These are phyloP conservation scores for Chitala chitala DNA, from an alignment of 2,113 vertebrate genomes.

Conservation along the genomic window DNA sequence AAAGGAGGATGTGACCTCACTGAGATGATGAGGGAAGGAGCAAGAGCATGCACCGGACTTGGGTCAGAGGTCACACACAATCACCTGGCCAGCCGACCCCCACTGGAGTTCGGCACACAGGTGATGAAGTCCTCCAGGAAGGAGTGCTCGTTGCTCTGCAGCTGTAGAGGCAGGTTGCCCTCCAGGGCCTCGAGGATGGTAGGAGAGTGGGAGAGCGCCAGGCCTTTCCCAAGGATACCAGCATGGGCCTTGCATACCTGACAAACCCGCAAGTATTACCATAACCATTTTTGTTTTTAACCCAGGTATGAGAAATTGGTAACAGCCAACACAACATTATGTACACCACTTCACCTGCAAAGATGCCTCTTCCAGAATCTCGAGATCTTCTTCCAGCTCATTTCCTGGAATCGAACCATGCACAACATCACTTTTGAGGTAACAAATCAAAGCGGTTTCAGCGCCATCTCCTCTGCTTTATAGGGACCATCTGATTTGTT, in stretches of 20 bases:
- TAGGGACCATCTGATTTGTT: no score
- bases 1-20: background rate
- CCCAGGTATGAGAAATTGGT: background rate
- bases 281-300: background rate
- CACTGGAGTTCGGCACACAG: constrained; percentile 89
- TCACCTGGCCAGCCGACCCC: constrained; percentile 91
- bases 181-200: constrained; percentile 94
- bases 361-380: constrained; percentile 96
- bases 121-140: constrained; percentile 98
- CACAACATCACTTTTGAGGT: background rate
- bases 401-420: constrained; percentile 68
- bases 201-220: constrained; percentile 92
- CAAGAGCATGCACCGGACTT: background rate
- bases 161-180: constrained; percentile 87
- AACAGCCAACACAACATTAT: background rate
- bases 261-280: background rate
- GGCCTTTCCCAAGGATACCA: constrained; percentile 90
- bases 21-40: background rate
- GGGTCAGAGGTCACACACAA: background rate
- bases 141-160: constrained; percentile 95
- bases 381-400: constrained; percentile 94
- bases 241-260: constrained; percentile 94
- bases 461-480: background rate
- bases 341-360: constrained; percentile 72
- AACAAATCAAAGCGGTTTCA: background rate